A percentile compares a stretch with the other conserved stretches of the same genome.
phyloP scores from a whole-genome alignment of 2,113 vertebrate genomes.

The Ictidomys tridecemlineatus region DNA sequence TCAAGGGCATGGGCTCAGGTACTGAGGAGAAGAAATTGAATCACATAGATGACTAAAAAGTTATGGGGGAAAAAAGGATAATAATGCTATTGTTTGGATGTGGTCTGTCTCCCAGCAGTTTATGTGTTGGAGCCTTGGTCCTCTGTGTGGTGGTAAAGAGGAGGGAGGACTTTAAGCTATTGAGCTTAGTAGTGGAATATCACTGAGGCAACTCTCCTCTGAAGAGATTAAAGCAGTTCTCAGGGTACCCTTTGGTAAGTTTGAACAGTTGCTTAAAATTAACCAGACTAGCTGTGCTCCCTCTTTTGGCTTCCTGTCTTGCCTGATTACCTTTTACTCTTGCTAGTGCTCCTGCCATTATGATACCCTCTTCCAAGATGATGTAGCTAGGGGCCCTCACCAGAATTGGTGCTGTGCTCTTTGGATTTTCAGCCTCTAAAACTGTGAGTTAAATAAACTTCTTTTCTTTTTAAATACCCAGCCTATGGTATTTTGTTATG shows the following conservation, averaged over 20 bases:
- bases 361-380: neutral
- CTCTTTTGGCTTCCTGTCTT: neutral
- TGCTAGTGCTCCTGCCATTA: neutral
- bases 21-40: neutral
- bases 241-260: neutral
- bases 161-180: neutral
- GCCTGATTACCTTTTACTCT: neutral
- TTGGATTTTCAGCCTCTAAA: neutral
- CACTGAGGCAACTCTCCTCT: neutral
- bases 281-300: no score
- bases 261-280: neutral
- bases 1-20: neutral
- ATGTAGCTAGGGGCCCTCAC: no score
- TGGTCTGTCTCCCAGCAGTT: neutral
- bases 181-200: neutral
- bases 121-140: neutral
- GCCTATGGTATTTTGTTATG: neutral
- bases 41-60: neutral
- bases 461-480: neutral
- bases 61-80: neutral
- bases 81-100: neutral
- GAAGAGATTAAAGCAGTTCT: neutral
- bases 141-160: neutral
- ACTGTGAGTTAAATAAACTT: neutral
- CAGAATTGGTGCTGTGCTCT: neutral